phyloP scores from a whole-genome alignment of 2,888 invertebrate genomes.

The Sphecodes monilicornis region DNA sequence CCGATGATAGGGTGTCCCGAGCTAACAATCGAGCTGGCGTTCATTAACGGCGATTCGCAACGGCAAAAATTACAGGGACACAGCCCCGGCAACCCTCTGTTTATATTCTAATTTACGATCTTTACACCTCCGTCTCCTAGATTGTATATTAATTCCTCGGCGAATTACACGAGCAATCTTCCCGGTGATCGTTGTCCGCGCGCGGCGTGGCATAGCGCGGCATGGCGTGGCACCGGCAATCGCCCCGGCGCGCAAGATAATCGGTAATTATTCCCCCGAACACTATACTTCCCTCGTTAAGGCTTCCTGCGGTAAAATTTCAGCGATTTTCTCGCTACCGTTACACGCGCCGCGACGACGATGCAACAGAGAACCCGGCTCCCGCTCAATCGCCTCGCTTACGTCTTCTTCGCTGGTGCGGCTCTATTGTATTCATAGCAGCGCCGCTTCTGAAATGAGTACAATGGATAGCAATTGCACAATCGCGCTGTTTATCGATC shows the following conservation, averaged over 20 bases:
- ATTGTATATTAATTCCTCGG: slow-evolving; percentile 31
- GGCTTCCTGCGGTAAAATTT: slow-evolving; percentile 12
- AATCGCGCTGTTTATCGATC: slow-evolving; percentile 59
- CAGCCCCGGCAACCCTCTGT: background rate
- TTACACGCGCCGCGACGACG: slow-evolving; percentile 1
- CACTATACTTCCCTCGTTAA: slow-evolving; percentile 23
- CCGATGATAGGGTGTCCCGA: slow-evolving; percentile 23
- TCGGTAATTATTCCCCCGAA: slow-evolving; percentile 33
- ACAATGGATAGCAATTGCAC: slow-evolving; percentile 59
- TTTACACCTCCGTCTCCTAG: slow-evolving; percentile 30
- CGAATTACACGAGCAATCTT: slow-evolving; percentile 39
- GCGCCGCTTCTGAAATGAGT: slow-evolving; percentile 51
- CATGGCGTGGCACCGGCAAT: slow-evolving; percentile 15
- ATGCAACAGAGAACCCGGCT: background rate
- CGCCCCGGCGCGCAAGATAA: slow-evolving; percentile 29
- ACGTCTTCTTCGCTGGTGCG: slow-evolving; percentile 45
- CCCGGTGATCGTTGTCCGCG: slow-evolving; percentile 12
- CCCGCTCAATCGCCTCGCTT: slow-evolving; percentile 16
- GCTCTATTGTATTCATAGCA: slow-evolving; percentile 60
- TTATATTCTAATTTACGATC: background rate
- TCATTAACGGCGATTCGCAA: slow-evolving; percentile 14
- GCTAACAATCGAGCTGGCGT: slow-evolving; percentile 32
- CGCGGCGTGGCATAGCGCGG: no score
- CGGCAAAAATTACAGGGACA: slow-evolving; percentile 38
- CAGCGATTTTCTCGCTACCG: slow-evolving; percentile 23